Evolutionary conservation across 2,113 vertebrate genomes (phyloP).

Genomic region (Salvelinus namaycush): DNA sequence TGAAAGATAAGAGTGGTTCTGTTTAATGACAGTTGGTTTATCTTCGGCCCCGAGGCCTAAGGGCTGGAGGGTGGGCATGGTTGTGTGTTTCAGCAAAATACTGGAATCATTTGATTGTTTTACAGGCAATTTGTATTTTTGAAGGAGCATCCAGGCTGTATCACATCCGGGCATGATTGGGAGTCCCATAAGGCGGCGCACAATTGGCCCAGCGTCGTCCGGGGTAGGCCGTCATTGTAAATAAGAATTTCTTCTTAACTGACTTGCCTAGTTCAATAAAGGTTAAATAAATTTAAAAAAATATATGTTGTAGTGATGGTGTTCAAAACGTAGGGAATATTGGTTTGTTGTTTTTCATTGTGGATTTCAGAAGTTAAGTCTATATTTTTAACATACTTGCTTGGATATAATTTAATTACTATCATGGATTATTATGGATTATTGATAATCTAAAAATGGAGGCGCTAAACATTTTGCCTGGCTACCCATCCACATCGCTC

Average conservation of each 20-base stretch:
- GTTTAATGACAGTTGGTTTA: slow-evolving; percentile 70
- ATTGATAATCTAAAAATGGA: too few species aligned
- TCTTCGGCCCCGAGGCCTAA: slow-evolving; percentile 39
- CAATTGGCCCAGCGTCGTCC: too few species aligned
- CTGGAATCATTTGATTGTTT: not conserved
- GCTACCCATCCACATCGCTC: too few species aligned
- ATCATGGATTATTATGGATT: too few species aligned
- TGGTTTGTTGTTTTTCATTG: not conserved
- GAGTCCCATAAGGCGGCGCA: too few species aligned
- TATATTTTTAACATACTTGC: not conserved
- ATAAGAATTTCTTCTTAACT: too few species aligned
- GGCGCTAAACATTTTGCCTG: too few species aligned
- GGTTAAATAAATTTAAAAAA: too few species aligned
- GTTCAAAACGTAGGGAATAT: not conserved
- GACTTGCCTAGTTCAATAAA: too few species aligned
- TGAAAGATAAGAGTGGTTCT: slow-evolving; percentile 59
- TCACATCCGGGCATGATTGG: too few species aligned
- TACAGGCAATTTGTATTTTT: not conserved
- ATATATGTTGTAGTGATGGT: too few species aligned
- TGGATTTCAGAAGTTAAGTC: not conserved
- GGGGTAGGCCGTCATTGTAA: too few species aligned
- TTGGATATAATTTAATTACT: not conserved
- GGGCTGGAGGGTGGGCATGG: not conserved
- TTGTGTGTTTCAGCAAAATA: not conserved
- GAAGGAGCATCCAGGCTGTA: not conserved